Conservation (phyloP, 2,797 vertebrate genomes). For the Leucoraja ocellata region DNA sequence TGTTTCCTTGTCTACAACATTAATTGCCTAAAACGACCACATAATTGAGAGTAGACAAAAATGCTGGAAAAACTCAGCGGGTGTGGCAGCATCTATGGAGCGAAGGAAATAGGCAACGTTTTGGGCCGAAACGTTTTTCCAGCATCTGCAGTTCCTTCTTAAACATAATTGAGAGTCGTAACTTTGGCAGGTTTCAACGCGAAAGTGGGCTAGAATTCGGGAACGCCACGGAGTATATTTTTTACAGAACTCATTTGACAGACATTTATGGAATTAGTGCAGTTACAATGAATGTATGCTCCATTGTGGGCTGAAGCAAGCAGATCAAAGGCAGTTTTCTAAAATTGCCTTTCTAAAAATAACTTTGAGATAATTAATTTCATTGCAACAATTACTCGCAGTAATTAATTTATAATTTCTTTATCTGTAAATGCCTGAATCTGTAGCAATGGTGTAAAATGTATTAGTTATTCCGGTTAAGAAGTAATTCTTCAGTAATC, state of each 20-base stretch:
- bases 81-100: no score
- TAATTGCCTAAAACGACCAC: background rate
- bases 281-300: background rate
- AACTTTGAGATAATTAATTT: conserved; percentile 19
- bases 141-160: no score
- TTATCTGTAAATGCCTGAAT: conserved; percentile 21
- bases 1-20: background rate
- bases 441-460: background rate
- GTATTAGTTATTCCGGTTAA: background rate
- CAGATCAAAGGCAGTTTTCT: conserved; percentile 15
- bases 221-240: background rate
- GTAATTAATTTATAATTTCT: background rate
- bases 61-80: no score
- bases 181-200: background rate
- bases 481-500: background rate
- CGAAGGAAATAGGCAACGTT: background rate
- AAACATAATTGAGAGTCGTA: background rate
- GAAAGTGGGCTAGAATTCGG: background rate
- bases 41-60: background rate
- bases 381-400: background rate
- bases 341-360: conserved; percentile 29
- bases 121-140: no score
- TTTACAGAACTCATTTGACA: background rate
- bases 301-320: background rate
- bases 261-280: background rate